Evolutionary conservation across 2,113 vertebrate genomes (phyloP), one percentile per base, ranked within the genome.

Genomic region (Acrocephalus kingi): DNA sequence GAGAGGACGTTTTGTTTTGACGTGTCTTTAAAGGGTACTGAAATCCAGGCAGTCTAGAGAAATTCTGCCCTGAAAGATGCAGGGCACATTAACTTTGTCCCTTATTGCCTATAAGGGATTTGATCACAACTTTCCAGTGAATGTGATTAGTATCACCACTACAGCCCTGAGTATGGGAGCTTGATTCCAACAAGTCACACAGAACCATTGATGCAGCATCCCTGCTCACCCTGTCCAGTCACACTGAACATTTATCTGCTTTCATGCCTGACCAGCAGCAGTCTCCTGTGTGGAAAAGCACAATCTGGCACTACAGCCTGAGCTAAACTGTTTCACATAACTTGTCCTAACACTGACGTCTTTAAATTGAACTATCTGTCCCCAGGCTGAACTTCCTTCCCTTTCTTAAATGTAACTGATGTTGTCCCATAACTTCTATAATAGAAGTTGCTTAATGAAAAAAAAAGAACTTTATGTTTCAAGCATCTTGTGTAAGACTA

Each of bases 91-190:
- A 61, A 46, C 22, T 62, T 56, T 23, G n/a, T 58, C 41, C n/a
- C 55, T 33, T 45, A 37, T 8, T 10, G 27, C 13, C 56, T 61
- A 2, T 28, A 43, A 69, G 13, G 39, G 66, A 49, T 62, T 7
- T 39, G 30, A 71, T 55, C 48, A 39, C 54, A 87, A 77, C 23
- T 95, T 75, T 64, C 49, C 52, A 22, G 30, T 7, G 8, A 8
- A 17, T 9, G 18, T 11, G 39, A 75, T 41, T 81, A 61, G 5
- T 12, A 13, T 39, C 17, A 24, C 15, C 20, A 37, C 37, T 19
- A 23, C 55, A 88, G 37, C 39, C 20, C 15, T 1, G 1, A 52
- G 8, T 4, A 7, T 1, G 2, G 61, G 48, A 35, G 28, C 24
- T 75, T 9, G 0, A 27, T 23, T 41, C 41, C 66, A 85, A 9